phyloP scores from a whole-genome alignment of 2,797 vertebrate species.

The Clarias laeviceps region DNA sequence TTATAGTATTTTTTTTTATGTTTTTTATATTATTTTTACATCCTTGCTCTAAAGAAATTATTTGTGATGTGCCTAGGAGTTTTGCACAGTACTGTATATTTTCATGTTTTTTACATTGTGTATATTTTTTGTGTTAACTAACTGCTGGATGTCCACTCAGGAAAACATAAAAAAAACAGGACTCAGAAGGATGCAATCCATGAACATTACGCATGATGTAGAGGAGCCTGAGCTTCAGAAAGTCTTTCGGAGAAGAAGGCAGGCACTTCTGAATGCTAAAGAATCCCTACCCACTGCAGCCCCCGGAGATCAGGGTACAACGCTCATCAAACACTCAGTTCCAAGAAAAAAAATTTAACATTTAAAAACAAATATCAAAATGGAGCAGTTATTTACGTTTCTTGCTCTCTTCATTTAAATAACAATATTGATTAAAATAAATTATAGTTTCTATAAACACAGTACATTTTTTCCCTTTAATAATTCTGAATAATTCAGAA shows the following conservation, averaged over 20 bases:
- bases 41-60: too few relatives aligned
- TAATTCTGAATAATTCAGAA: neutral
- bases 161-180: slow-evolving; percentile 61
- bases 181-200: slow-evolving; percentile 53
- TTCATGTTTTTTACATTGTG: neutral
- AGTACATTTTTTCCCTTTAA: neutral
- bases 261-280: slow-evolving; percentile 64
- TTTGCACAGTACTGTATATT: too few relatives aligned
- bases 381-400: neutral
- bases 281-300: neutral
- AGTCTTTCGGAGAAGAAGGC: slow-evolving; percentile 78
- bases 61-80: too few relatives aligned
- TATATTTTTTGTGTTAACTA: neutral
- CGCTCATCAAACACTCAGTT: neutral
- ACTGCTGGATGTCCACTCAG: slow-evolving; percentile 56
- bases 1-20: too few relatives aligned
- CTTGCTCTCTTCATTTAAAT: neutral
- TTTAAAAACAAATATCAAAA: neutral
- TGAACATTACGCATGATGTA: slow-evolving; percentile 59
- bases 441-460: neutral
- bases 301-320: slow-evolving; percentile 56
- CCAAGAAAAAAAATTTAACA: neutral
- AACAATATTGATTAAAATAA: neutral
- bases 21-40: too few relatives aligned
- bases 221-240: slow-evolving; percentile 72